A percentile compares a stretch with the other conserved stretches of the same genome.
Evolutionary conservation across 2,797 vertebrate species (phyloP).

Genomic region (Ataeniobius toweri): DNA sequence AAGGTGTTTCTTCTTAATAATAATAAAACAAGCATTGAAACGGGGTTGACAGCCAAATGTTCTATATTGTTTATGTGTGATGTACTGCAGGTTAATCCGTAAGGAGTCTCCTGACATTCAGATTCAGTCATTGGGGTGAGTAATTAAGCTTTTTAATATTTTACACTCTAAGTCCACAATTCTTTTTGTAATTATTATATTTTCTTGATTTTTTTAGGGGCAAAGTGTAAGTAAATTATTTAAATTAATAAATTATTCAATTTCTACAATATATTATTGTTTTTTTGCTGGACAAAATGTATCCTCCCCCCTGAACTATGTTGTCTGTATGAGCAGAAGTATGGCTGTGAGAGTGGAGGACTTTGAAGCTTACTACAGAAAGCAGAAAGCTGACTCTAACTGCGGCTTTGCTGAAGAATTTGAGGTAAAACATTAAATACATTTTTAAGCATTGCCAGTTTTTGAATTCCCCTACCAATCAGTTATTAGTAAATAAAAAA

Average conservation of each 20-base stretch:
- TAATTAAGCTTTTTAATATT: conserved; percentile 8
- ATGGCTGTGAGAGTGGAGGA: conserved; percentile 86
- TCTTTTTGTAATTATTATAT: conserved; percentile 11
- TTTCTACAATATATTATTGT: too few relatives aligned
- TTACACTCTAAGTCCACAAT: background rate
- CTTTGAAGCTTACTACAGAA: conserved; percentile 89
- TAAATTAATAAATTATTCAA: background rate
- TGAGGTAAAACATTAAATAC: conserved; percentile 78
- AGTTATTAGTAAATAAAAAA: accelerated
- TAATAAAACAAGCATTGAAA: background rate
- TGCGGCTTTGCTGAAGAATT: conserved; percentile 96
- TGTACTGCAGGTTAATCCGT: conserved; percentile 48
- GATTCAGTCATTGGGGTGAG: conserved; percentile 73
- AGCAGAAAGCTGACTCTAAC: conserved; percentile 91
- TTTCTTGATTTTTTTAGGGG: conserved; percentile 56
- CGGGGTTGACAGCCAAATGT: background rate
- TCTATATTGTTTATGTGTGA: background rate
- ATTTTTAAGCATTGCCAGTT: background rate
- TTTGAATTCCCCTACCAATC: background rate
- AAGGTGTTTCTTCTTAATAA: conserved; percentile 60
- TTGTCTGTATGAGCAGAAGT: conserved; percentile 77
- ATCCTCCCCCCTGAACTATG: conserved; percentile 18
- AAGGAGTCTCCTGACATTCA: conserved; percentile 73
- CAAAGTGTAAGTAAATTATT: conserved; percentile 74
- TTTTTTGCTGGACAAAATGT: background rate